phyloP scores from a whole-genome alignment of 1,140 invertebrate genomes.

The Listronotus bonariensis region DNA sequence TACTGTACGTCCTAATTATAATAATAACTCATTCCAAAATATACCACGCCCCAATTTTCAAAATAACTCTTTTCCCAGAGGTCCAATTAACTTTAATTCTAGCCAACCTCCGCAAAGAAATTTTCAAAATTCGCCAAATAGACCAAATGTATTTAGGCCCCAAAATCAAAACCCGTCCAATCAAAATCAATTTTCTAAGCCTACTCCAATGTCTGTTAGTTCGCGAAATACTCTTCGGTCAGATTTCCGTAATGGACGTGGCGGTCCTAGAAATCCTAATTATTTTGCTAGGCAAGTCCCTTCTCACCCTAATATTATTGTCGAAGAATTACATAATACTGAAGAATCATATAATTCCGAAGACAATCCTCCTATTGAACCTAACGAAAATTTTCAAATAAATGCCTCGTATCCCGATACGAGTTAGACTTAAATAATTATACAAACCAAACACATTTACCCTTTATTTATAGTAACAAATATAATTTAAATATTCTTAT shows the following conservation, averaged over 20 bases:
- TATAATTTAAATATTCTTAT: slow-evolving; percentile 13
- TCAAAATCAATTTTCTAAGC: background rate
- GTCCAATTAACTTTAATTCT: background rate
- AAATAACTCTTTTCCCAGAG: no score
- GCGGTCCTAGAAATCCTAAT: background rate
- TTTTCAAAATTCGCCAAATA: background rate
- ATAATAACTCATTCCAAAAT: background rate
- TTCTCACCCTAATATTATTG: background rate
- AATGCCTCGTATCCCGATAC: no score
- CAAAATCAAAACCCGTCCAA: background rate
- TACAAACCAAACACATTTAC: slow-evolving; percentile 2
- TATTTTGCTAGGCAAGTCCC: slow-evolving; percentile 7
- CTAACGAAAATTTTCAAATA: background rate
- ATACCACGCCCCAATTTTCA: background rate
- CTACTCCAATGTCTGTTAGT: slow-evolving; percentile 5
- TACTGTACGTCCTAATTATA: no score
- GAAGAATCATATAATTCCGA: no score
- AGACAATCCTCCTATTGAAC: no score
- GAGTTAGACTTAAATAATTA: slow-evolving; percentile 8
- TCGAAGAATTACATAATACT: no score
- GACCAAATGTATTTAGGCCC: slow-evolving; percentile 7
- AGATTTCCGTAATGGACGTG: background rate
- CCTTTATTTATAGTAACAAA: background rate
- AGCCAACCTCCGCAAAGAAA: no score
- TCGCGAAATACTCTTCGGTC: background rate